Evolutionary conservation across 2,888 invertebrate genomes (phyloP).

Genomic region (Harpalus rubripes): DNA sequence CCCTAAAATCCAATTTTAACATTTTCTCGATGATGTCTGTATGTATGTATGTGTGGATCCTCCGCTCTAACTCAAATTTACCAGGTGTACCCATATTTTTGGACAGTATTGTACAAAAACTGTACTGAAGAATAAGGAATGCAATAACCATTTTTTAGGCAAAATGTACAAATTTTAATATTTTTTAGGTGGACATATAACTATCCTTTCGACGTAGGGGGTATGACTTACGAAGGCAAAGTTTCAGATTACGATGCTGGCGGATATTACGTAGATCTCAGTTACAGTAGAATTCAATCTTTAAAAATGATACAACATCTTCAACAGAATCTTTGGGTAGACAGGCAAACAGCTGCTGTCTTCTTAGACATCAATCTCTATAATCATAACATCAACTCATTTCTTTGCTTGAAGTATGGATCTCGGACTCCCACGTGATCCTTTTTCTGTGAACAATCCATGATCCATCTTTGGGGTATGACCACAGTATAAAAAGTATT

Average conservation of each 20-base stretch:
- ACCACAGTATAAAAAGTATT: no score
- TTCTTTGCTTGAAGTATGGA: conserved; percentile 81
- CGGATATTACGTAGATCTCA: conserved; percentile 79
- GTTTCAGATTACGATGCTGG: conserved; percentile 78
- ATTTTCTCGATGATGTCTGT: no score
- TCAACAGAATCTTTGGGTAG: conserved; percentile 80
- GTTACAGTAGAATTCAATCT: conserved; percentile 75
- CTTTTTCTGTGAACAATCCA: no score
- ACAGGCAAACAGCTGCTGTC: conserved; percentile 81
- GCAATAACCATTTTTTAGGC: no score
- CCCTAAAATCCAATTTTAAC: no score
- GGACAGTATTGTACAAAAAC: no score
- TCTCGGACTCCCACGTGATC: no score
- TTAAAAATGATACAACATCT: conserved; percentile 76
- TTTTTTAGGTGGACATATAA: conserved; percentile 72
- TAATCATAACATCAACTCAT: conserved; percentile 84
- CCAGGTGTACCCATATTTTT: no score
- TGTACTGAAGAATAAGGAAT: no score
- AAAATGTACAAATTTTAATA: not conserved
- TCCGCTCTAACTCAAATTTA: no score
- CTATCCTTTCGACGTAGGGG: conserved; percentile 74
- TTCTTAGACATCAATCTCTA: conserved; percentile 85
- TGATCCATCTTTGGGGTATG: no score
- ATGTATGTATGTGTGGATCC: no score
- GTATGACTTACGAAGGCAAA: conserved; percentile 76